Base-by-base conservation (phyloP, 2,113 vertebrate genomes). In the Antigone vipio region DNA sequence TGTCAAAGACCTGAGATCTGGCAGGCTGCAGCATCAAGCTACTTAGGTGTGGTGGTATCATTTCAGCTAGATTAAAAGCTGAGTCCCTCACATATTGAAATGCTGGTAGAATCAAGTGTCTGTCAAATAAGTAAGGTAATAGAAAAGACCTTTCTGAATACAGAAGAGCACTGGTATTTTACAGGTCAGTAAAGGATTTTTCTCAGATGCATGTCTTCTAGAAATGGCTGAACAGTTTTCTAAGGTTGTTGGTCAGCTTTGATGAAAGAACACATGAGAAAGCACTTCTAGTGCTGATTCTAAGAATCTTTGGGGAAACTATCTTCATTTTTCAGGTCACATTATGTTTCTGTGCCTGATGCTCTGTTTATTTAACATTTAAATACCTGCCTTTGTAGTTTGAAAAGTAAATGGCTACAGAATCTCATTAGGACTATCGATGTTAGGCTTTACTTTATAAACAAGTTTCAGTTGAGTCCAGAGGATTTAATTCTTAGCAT, bases 291-390 rank as follows among this genome's bases (percentile, higher is more conserved):
- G 15, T 58, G 23, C 38, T 81, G 13, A 74, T 92, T 94, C 73
- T 75, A 71, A 85, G 78, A 79, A 50, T 88, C 77, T 92, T 82
- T 44, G 26, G 77, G 83, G 66, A 96, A 95, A 73, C 85, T 8
- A 64, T 45, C 24, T 50, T 92, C 0, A 45, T 59, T 93, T 94
- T 88, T 85, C 55, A 88, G 50, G 27, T 84, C 29, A 55, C 7
- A 35, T 82, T 67, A 47, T 80, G 30, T 88, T 93, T 90, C 56
- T 84, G 19, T 94, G 45, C 7, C 75, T 66, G 52, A 35, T 83
- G 30, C 23, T 89, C 15, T 90, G 22, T 90, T 93, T 90, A 60
- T 76, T 90, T 74, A 88, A 77, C 59, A 84, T 94, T 71, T 95
- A 96, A 95, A 88, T 83, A 78, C 7, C 40, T 86, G 4, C 12